These are phyloP conservation scores for Neotoxoptera formosana DNA, from an alignment of 1,140 invertebrate genomes.

Conservation along the genomic window DNA sequence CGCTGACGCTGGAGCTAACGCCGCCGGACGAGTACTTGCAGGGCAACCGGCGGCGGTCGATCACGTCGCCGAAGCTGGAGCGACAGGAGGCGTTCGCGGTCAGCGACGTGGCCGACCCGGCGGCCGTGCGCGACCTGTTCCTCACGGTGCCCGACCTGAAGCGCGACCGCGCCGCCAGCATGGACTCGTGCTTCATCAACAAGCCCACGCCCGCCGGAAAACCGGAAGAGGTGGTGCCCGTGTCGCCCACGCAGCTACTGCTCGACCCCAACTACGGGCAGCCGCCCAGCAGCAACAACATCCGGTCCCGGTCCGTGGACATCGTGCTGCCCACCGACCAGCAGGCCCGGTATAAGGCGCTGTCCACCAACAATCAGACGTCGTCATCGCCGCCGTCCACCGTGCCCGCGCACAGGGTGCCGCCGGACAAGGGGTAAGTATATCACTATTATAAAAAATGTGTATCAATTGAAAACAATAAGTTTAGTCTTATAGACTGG, in stretches of 20 bases:
- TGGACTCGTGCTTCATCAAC: constrained; percentile 80
- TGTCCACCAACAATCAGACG: constrained; percentile 63
- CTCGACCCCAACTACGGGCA: constrained; percentile 60
- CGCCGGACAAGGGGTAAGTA: constrained; percentile 55
- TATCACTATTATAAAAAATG: neutral
- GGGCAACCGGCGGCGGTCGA: constrained; percentile 63
- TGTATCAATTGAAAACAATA: too few species aligned
- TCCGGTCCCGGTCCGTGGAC: constrained; percentile 87
- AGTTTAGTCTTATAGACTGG: too few species aligned
- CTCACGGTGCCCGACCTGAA: constrained; percentile 82
- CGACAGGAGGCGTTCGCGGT: constrained; percentile 80
- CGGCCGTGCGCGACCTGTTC: constrained; percentile 76
- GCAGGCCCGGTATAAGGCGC: constrained; percentile 82
- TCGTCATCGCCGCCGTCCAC: constrained; percentile 40
- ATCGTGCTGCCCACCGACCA: constrained; percentile 88
- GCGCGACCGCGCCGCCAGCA: constrained; percentile 81
- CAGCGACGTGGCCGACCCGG: constrained; percentile 63
- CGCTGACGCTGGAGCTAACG: constrained; percentile 53
- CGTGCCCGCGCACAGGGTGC: constrained; percentile 25
- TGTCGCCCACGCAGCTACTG: constrained; percentile 69
- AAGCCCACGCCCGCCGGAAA: constrained; percentile 74
- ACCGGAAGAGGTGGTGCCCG: constrained; percentile 72
- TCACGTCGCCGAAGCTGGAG: constrained; percentile 70
- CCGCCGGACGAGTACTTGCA: constrained; percentile 62
- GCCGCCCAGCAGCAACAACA: constrained; percentile 67